Percentiles rank a stretch among this genome's conserved stretches.
These are phyloP conservation scores for Columbina picui DNA, from an alignment of 2,113 vertebrate genomes.

Conservation along the genomic window DNA sequence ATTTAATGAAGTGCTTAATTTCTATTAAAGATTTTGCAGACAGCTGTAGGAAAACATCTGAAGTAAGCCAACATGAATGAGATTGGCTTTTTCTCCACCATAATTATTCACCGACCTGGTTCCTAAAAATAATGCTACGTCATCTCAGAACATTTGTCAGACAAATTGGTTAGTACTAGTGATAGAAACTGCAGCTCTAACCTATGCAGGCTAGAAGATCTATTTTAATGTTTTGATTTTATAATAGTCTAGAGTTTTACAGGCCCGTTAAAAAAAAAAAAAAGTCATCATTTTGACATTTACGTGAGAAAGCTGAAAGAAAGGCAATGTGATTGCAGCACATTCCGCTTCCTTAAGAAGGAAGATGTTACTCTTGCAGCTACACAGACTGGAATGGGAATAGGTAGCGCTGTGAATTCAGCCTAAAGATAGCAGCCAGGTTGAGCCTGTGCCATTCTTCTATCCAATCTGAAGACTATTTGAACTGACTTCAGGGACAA, in stretches of 20 bases:
- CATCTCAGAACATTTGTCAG: slow-evolving; percentile 54
- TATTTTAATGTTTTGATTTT: not conserved
- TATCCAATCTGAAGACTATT: not conserved
- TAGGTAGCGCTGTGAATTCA: not conserved
- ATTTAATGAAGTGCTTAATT: slow-evolving; percentile 1
- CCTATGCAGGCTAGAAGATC: not conserved
- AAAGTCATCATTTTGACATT: not conserved
- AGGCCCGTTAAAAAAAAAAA: not conserved
- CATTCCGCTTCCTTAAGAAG: not conserved
- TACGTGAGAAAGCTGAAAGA: not conserved
- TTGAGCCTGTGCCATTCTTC: not conserved
- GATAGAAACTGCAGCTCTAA: not conserved
- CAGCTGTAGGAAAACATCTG: slow-evolving; percentile 1
- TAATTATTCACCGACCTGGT: slow-evolving; percentile 47
- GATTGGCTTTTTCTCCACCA: not conserved
- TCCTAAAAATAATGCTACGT: slow-evolving; percentile 43
- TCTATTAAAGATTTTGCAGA: slow-evolving; percentile 25
- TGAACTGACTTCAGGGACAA: not conserved
- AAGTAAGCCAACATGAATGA: slow-evolving; percentile 6
- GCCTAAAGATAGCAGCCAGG: not conserved
- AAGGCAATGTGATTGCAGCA: not conserved
- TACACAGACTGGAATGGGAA: not conserved
- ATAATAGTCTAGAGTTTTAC: not conserved
- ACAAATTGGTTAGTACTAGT: slow-evolving; percentile 22
- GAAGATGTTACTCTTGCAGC: not conserved